Evolutionary conservation across 2,113 vertebrate genomes (phyloP), one percentile per base, ranked within the genome.

Genomic region (Gadus macrocephalus): DNA sequence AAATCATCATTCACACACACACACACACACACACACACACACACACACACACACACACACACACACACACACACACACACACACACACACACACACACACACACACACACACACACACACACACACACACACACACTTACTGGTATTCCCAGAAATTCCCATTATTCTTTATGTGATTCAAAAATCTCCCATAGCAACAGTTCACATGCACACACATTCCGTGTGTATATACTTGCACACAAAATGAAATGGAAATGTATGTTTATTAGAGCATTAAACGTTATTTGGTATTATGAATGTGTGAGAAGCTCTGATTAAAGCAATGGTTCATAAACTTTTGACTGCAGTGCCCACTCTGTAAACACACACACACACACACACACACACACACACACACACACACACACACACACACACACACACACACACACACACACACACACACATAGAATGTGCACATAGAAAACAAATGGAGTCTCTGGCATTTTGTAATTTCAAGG

Each of bases 401-500:
- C 25, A 73, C 70, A 42, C 31, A 22, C 64, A n/a, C 61, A 59
- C 58, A 61, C 53, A 25, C 31, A 64, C 53, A 67, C 60, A 19
- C 38, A 53, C 53, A 60, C 35, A 28, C 66, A 62, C 68, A 31
- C 67, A 69, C 66, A 64, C 56, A 28, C 62, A 69, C 68, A 68
- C 67, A 65, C 5, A 62, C 1, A 2, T 35, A 4, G 31, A 25
- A 25, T 49, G 42, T 14, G 42, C 68, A 66, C 6, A 62, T 5
- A 2, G 14, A 61, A 70, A 69, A 77, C 73, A 78, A 78, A 81
- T 70, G 78, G 68, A 78, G 69, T 69, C 74, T 65, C 66, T 84
- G 75, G 67, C 81, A 76, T 81, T 86, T 85, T 75, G 73, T 82
- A 83, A 83, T 88, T 86, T 84, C 20, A n/a, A 72, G 63, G 65